phyloP scores from a whole-genome alignment of 2,113 vertebrate genomes.

The Oncorhynchus nerka region DNA sequence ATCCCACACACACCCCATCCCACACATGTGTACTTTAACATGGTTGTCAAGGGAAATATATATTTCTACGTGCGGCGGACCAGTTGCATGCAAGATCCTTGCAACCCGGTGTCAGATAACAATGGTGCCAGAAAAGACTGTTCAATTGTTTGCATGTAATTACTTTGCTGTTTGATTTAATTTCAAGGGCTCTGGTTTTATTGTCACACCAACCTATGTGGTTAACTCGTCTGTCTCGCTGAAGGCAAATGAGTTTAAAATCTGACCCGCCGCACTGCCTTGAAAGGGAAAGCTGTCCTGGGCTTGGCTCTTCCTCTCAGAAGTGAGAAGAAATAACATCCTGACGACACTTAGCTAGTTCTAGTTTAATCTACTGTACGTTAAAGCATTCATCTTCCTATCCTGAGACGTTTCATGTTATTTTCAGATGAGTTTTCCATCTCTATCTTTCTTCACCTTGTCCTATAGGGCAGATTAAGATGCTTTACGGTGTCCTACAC shows the following conservation, averaged over 20 bases:
- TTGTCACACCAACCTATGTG: constrained; percentile 41
- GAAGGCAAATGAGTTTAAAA: constrained; percentile 52
- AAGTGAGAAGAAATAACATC: background rate
- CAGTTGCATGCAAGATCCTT: constrained; percentile 26
- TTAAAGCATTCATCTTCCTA: constrained; percentile 6
- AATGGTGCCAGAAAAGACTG: constrained; percentile 35
- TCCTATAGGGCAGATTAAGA: background rate
- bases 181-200: constrained; percentile 52
- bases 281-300: constrained; percentile 29
- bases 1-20: background rate
- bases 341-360: constrained; percentile 3
- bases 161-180: constrained; percentile 52
- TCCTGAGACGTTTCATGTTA: background rate
- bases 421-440: background rate
- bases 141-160: constrained; percentile 50
- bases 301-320: background rate
- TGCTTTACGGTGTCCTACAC: background rate
- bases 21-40: constrained; percentile 24
- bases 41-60: background rate
- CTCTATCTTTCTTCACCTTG: background rate
- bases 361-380: background rate
- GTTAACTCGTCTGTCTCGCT: constrained; percentile 38
- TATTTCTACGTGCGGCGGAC: background rate
- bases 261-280: constrained; percentile 29
- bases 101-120: constrained; percentile 45